Evolutionary conservation across 2,888 invertebrate genomes (phyloP), one percentile per base, ranked within the genome.

Genomic region (Nudaria mundana): DNA sequence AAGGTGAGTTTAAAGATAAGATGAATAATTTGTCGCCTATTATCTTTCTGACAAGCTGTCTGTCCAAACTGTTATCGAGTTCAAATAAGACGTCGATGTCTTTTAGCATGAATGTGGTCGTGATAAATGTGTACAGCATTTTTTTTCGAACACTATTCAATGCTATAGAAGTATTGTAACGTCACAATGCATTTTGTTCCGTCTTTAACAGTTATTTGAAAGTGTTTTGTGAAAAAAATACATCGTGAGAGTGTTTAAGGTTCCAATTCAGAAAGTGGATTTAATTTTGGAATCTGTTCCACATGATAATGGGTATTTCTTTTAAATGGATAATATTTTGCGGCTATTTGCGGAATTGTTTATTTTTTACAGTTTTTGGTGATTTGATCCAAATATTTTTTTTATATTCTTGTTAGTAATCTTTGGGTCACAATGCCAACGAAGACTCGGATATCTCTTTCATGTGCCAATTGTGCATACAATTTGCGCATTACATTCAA

Each of bases 121-220:
- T 18, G 38, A 44, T 40, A 40, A 28, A 13, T n/a, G 7, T 14
- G 14, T 15, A 28, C 28, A 26, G 8, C 40, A 45, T 18, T 44
- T 34, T 30, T 30, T 38, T 38, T 33, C 23, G 23, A 7, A 20
- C 20, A 20, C 45, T 30, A 36, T 48, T 44, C 37, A 52, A 48
- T 48, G 56, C 46, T 28, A 20, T 11, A n/a, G 18, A 4, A 16
- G 4, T 16, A 28, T 22, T n/a, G 20, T 6, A 13, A 18, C 28
- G 28, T 8, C 4, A n/a, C 8, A 28, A 28, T 28, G n/a, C 5
- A 13, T 28, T 28, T 13, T 5, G 3, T 7, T 4, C n/a, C 1
- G n/a, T 14, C 4, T 12, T 1, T 28, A 28, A 14, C 28, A 13
- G 28, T 28, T 30, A 15, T 29, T 29, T 16, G 16, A 5, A 16